phyloP scores from a whole-genome alignment of 1,140 invertebrate genomes.

The Ephestia elutella region DNA sequence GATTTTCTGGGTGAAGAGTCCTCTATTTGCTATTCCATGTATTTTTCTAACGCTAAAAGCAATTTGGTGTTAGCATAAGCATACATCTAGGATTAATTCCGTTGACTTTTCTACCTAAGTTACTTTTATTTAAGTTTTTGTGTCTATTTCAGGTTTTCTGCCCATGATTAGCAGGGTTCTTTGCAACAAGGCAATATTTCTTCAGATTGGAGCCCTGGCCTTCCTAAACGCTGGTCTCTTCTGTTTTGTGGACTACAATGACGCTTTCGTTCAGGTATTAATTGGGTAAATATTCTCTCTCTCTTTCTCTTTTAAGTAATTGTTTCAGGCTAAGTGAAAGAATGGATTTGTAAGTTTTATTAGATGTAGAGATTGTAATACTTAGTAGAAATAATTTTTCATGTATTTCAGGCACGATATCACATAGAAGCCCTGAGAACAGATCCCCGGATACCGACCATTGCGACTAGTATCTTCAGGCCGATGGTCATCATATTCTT shows the following conservation, averaged over 20 bases:
- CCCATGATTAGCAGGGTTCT: conserved; percentile 32
- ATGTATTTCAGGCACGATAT: conserved; percentile 40
- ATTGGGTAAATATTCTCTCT: too few relatives aligned
- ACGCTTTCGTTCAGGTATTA: conserved; percentile 27
- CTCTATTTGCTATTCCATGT: not conserved
- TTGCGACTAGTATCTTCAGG: conserved; percentile 48
- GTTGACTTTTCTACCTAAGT: too few relatives aligned
- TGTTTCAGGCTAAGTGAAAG: too few relatives aligned
- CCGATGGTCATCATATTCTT: conserved; percentile 60
- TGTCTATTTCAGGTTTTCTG: conserved; percentile 29
- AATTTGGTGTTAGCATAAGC: too few relatives aligned
- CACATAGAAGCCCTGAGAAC: conserved; percentile 42
- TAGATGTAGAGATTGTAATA: too few relatives aligned
- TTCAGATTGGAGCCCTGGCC: conserved; percentile 39
- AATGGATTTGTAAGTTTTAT: too few relatives aligned
- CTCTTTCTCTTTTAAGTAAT: too few relatives aligned
- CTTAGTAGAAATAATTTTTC: too few relatives aligned
- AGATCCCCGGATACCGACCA: conserved; percentile 42
- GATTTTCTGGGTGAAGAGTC: too few relatives aligned
- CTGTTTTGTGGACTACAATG: conserved; percentile 46
- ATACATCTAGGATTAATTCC: not conserved
- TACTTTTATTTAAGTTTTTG: too few relatives aligned
- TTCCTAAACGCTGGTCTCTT: conserved; percentile 43
- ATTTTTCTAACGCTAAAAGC: too few relatives aligned
- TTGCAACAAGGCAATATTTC: conserved; percentile 35